Base-by-base conservation (phyloP, 1,140 invertebrate species). In the Galleria mellonella region DNA sequence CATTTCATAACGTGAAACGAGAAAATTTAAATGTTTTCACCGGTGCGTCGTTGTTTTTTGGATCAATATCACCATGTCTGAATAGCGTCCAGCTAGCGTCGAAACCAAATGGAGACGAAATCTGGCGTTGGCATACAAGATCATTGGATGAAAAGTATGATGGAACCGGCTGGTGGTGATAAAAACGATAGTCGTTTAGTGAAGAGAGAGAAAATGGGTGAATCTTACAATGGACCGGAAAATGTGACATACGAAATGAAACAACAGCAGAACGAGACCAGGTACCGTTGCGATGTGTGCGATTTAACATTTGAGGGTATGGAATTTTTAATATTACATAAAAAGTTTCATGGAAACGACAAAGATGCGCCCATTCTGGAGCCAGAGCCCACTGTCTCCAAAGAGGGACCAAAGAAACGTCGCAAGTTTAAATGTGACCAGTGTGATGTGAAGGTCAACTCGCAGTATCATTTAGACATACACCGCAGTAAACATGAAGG, bases 141-240 rank as follows among this genome's bases (percentile, higher is more conserved):
- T 32, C 74, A 84, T 42, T 84, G 78, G 81, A 79, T 84, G 70
- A 84, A 83, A 66, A 78, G 68, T 77, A 79, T 84, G 60, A 84
- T 84, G 81, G 81, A 84, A 51, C 76, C 81, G 55, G 68, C 77
- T 58, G 66, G 65, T 32, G 72, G 62, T 49, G 76, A 84, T 51
- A 74, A 75, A 67, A 66, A 76, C 65, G 74, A 83, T 45, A 69
- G 68, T 40, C 62, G 62, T 51, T 76, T 63, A 36, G 72, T 84
- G 9, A 84, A 84, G 57, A 62, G 76, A 23, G 81, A 84, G 58
- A 84, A 84, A 54, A 81, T 83, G 76, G 78, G 71, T 37, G 81
- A 83, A 53, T 48, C 65, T n/a, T 81, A 72, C 40, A 79, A 77
- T 50, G 73, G 76, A 9, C 56, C 58, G 17, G 73, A 75, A 4